These are phyloP conservation scores for Dryadula phaetusa DNA, from an alignment of 2,888 invertebrate genomes.

Conservation along the genomic window DNA sequence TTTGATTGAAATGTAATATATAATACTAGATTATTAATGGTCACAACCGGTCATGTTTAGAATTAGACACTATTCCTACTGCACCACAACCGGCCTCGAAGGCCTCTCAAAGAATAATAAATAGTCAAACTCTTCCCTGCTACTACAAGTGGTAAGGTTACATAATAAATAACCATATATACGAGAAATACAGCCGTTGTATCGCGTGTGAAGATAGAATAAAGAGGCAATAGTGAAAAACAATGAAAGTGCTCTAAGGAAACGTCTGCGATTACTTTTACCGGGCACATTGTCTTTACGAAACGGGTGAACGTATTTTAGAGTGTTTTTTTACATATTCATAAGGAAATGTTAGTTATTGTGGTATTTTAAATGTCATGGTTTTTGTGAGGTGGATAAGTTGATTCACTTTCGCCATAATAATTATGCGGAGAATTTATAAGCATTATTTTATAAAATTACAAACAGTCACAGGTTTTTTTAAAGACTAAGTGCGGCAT, in stretches of 20 bases:
- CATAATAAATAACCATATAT: slow-evolving; percentile 15
- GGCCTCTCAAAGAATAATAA: too few species aligned
- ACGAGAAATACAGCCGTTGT: slow-evolving; percentile 13
- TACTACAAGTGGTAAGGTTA: slow-evolving; percentile 11
- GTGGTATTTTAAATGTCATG: neutral
- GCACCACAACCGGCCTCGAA: neutral
- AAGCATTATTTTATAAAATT: neutral
- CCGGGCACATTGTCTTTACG: slow-evolving; percentile 23
- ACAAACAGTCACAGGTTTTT: too few species aligned
- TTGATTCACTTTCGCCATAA: neutral
- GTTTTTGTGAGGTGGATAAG: neutral
- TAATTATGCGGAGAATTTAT: neutral
- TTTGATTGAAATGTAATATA: too few species aligned
- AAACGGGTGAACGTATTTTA: slow-evolving; percentile 25
- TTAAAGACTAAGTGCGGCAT: too few species aligned
- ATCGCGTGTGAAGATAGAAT: slow-evolving; percentile 35
- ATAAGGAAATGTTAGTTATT: slow-evolving; percentile 12
- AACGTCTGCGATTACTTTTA: slow-evolving; percentile 33
- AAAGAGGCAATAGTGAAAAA: slow-evolving; percentile 34
- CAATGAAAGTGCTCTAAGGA: slow-evolving; percentile 42
- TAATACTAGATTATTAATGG: too few species aligned
- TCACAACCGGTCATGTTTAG: too few species aligned
- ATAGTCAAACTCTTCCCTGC: slow-evolving; percentile 17
- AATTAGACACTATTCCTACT: too few species aligned
- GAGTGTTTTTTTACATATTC: slow-evolving; percentile 22